Evolutionary conservation across 2,113 vertebrate genomes (phyloP), one percentile per base, ranked within the genome.

Genomic region (Anoura caudifer): DNA sequence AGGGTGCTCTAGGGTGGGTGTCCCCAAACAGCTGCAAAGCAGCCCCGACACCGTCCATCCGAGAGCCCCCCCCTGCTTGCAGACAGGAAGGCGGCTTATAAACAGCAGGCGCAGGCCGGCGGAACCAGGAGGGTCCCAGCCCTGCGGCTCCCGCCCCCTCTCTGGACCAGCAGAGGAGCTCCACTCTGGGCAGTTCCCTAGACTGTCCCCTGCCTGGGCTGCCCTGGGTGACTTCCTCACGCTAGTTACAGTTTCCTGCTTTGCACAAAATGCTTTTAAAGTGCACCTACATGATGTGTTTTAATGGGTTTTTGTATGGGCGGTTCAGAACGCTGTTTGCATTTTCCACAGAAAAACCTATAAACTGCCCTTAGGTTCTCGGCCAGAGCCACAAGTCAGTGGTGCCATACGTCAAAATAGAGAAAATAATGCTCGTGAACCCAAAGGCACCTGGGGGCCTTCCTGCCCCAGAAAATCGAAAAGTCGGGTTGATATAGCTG

Each of bases 21-120:
- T 69, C 90, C 84, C 80, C 69, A 70, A 54, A 80, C 63, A 97
- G 90, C 94, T 87, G 75, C 70, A 79, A 86, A 93, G 87, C 69
- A 65, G 69, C 14, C 73, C n/a, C 0, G 0, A 69, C 73, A 47
- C 61, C 52, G 4, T 83, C 26, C 52, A 5, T 83, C 26, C 1
- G 59, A 83, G 79, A 38, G 47, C 7, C 85, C 81, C 87, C 87
- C 24, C 19, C 22, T 2, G 75, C 43, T 81, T n/a, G 41, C 88
- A 67, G 82, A 90, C 94, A 67, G 95, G 84, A 94, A 94, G 54
- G 59, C 75, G 0, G 65, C 61, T 17, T 38, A 9, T 91, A 80
- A 91, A 91, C 94, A 88, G 28, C 11, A 26, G 50, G 56, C 56
- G 14, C 17, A 54, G 52, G 52, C 52, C 11, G 52, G 75, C 2